Evolutionary conservation across 1,140 invertebrate species (phyloP).

Genomic region (Monochamus saltuarius): DNA sequence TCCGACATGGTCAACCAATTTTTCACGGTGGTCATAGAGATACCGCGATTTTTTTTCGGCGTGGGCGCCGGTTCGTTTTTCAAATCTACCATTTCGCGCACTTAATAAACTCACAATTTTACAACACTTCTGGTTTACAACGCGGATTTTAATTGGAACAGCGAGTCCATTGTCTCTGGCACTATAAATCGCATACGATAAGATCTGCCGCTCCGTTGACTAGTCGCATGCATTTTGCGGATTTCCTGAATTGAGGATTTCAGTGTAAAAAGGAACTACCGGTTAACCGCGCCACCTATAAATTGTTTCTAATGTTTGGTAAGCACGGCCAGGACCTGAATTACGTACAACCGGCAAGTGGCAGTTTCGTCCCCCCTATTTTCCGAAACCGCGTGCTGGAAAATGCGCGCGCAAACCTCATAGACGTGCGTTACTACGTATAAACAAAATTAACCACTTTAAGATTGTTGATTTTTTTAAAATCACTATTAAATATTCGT

Average conservation of each 20-base stretch:
- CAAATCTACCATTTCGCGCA: slow-evolving; percentile 45
- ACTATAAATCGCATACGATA: no score
- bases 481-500: no score
- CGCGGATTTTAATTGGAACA: no score
- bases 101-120: no score
- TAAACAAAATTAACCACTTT: no score
- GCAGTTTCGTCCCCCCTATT: neutral
- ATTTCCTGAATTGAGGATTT: no score
- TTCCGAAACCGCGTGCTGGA: neutral
- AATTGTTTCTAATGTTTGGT: slow-evolving; percentile 1
- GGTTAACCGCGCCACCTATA: neutral
- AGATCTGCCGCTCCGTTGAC: no score
- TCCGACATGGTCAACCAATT: slow-evolving; percentile 66
- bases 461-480: no score
- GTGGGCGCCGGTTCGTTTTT: slow-evolving; percentile 43
- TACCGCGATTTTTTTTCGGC: slow-evolving; percentile 46
- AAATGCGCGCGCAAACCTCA: slow-evolving; percentile 6
- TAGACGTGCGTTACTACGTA: neutral
- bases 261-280: no score
- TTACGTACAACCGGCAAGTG: slow-evolving; percentile 5
- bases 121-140: no score
- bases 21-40: slow-evolving; percentile 62
- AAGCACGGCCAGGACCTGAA: neutral
- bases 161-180: no score
- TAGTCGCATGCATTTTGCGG: no score